These are phyloP conservation scores for Chloroclystis v-ata DNA, from an alignment of 2,888 invertebrate genomes.

Conservation along the genomic window DNA sequence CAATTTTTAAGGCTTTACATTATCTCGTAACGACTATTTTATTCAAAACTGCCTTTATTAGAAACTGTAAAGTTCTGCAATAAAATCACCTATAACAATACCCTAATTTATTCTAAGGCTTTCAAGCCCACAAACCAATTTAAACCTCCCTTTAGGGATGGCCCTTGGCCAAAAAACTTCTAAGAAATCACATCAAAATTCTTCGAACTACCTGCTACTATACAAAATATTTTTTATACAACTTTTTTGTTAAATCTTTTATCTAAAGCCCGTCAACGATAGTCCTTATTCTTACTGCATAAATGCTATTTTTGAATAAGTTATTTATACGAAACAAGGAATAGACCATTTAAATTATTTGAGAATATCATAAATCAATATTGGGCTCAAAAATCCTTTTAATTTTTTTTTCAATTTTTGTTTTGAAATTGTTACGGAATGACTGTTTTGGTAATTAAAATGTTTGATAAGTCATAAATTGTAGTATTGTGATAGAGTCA, in stretches of 20 bases:
- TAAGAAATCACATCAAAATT: slow-evolving; percentile 46
- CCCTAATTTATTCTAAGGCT: slow-evolving; percentile 25
- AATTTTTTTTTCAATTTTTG: slow-evolving; percentile 24
- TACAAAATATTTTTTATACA: slow-evolving; percentile 37
- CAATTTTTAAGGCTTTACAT: neutral
- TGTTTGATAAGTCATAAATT: slow-evolving; percentile 1
- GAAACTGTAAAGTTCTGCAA: slow-evolving; percentile 2
- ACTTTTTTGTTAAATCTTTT: slow-evolving; percentile 24
- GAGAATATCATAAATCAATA: slow-evolving; percentile 50
- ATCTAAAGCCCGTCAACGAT: slow-evolving; percentile 3
- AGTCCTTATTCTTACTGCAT: neutral
- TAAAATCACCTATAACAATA: slow-evolving; percentile 19
- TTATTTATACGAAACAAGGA: slow-evolving; percentile 35
- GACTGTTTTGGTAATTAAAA: slow-evolving; percentile 17
- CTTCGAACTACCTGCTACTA: slow-evolving; percentile 54
- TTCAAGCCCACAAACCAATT: slow-evolving; percentile 29
- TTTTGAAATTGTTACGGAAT: slow-evolving; percentile 17
- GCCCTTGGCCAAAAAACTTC: slow-evolving; percentile 44
- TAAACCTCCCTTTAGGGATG: slow-evolving; percentile 35
- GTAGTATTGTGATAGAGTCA: neutral
- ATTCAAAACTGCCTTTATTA: neutral
- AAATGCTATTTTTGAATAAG: neutral
- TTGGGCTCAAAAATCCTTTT: slow-evolving; percentile 34
- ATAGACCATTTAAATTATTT: slow-evolving; percentile 37
- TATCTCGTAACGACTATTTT: slow-evolving; percentile 8